phyloP scores from a whole-genome alignment of 2,888 invertebrate species.

The Cheilosia urbana region DNA sequence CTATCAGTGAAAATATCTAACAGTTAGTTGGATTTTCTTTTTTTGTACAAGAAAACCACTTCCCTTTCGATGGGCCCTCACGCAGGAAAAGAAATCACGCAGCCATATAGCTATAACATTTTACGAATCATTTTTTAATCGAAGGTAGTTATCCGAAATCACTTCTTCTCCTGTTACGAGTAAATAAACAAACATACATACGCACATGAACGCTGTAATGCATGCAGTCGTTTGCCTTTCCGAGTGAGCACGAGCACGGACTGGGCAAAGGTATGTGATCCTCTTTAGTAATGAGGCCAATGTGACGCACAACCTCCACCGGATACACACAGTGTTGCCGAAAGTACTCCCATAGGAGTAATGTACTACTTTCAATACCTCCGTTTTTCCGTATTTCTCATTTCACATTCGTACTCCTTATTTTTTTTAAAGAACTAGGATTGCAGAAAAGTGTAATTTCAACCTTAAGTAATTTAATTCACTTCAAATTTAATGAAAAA shows the following conservation, averaged over 20 bases:
- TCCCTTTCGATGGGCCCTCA: conserved; percentile 8
- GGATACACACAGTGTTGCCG: background rate
- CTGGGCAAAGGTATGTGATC: background rate
- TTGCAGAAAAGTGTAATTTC: no score
- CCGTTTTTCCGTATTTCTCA: no score
- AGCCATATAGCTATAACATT: conserved; percentile 10
- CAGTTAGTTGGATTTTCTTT: background rate
- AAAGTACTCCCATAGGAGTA: no score
- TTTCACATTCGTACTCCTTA: no score
- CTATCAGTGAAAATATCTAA: background rate
- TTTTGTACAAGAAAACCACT: background rate
- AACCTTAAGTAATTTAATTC: no score
- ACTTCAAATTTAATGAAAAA: no score
- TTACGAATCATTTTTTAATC: conserved; percentile 53
- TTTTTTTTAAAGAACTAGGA: no score
- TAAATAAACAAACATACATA: conserved; percentile 27
- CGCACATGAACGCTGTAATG: background rate
- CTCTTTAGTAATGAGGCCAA: conserved; percentile 8
- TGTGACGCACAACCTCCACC: background rate
- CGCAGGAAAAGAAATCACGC: conserved; percentile 5
- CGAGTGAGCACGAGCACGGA: background rate
- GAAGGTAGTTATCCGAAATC: conserved; percentile 38
- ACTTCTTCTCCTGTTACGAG: conserved; percentile 5
- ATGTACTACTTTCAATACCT: no score
- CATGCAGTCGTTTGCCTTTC: background rate